Base-by-base conservation (phyloP, 2,113 vertebrate genomes). In the Chionomys nivalis region DNA sequence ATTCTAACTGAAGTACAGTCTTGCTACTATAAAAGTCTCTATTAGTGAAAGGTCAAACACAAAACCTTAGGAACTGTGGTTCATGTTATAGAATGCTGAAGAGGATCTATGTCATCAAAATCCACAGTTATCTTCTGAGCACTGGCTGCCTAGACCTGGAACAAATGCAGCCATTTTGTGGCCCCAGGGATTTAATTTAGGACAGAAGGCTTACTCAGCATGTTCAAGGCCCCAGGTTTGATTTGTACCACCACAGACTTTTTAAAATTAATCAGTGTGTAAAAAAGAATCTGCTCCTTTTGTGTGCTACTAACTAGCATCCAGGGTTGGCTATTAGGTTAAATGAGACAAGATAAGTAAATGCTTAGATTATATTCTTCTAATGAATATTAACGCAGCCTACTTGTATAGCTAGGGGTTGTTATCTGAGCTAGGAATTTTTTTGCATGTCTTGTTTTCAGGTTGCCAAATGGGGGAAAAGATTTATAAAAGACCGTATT, bases 11-110 rank as follows among this genome's bases (percentile, higher is more conserved):
- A 87, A 94, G 75, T 19, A 78, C 1, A 66, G 23, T 75, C 39
- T 90, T 90, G 21, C 61, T 93, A 68, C 63, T 61, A 92, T 63
- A 97, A 87, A 91, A 83, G 16, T 36, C 85, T 85, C 87, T 94
- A 55, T 82, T 47, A 97, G 28, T 90, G 91, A 93, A 93, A 75
- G 26, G 94, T 58, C 28, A 89, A 96, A 93, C 39, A 94, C 55
- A 96, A 89, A 96, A 92, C 78, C 79, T 36, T 92, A 91, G 90
- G 42, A 90, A 87, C 75, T 94, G 42, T 58, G 58, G 75, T 85
- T 76, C 92, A 83, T 78, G 76, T 77, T 93, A 78, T 95, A 72
- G 23, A 93, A 9, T 72, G 39, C 4, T 90, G 55, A 92, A 95
- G 81, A 94, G 49, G 94, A 90, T 90, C 49, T 77, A 83, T 52